Conservation (phyloP, 2,113 vertebrate genomes). For the Periophthalmodon schlosseri region DNA sequence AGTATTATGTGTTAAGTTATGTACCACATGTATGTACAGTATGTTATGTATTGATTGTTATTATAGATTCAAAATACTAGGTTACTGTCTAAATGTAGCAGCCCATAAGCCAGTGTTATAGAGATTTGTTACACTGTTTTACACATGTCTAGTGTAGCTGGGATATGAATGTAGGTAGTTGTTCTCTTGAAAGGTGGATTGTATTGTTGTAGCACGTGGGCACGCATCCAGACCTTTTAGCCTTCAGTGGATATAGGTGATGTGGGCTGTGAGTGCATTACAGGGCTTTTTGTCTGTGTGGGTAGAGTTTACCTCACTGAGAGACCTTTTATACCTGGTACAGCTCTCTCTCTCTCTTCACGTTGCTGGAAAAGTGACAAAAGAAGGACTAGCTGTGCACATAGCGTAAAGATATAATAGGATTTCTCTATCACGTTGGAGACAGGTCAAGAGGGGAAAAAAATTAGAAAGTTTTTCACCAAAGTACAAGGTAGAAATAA, state of each 20-base stretch:
- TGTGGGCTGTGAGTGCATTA: slow-evolving; percentile 68
- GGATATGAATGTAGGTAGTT: slow-evolving; percentile 53
- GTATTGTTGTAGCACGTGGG: slow-evolving; percentile 60
- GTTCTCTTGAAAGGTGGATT: slow-evolving; percentile 41
- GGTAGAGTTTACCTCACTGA: slow-evolving; percentile 64
- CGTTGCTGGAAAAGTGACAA: slow-evolving; percentile 33
- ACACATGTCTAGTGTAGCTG: background rate
- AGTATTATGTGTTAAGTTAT: background rate
- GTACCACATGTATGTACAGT: no score
- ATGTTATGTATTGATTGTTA: no score
- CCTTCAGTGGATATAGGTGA: slow-evolving; percentile 68
- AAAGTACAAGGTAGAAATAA: background rate
- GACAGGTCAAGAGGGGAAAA: no score
- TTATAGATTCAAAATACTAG: no score
- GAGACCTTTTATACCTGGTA: slow-evolving; percentile 49
- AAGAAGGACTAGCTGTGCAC: slow-evolving; percentile 17
- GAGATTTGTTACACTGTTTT: slow-evolving; percentile 1
- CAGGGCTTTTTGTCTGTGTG: slow-evolving; percentile 68
- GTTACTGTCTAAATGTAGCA: background rate
- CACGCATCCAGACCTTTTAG: slow-evolving; percentile 65
- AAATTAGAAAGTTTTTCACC: no score
- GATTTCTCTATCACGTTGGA: background rate
- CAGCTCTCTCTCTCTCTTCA: slow-evolving; percentile 44
- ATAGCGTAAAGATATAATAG: slow-evolving; percentile 11
- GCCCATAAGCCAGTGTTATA: background rate